These are phyloP conservation scores for Nannobrachium achirus DNA, from an alignment of 2,113 vertebrate species.

Conservation along the genomic window DNA sequence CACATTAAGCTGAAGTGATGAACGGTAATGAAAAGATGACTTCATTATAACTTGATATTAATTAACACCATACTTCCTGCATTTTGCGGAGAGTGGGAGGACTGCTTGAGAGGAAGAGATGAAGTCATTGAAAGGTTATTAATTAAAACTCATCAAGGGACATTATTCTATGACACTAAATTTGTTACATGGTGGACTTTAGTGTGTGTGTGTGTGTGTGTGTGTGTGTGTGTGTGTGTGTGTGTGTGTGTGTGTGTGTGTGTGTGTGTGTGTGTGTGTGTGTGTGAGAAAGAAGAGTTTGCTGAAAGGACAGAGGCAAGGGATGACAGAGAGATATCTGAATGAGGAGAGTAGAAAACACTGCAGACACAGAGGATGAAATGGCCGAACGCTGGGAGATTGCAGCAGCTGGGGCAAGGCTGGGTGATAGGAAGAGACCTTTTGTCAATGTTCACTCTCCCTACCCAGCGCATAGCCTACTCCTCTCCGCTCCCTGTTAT, in stretches of 20 bases:
- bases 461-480: not conserved
- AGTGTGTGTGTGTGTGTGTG: not conserved
- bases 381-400: too few species aligned
- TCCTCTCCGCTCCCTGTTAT: too few species aligned
- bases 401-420: too few species aligned
- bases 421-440: too few species aligned
- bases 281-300: too few species aligned
- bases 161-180: constrained; percentile 15
- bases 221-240: not conserved
- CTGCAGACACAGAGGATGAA: too few species aligned
- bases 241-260: not conserved
- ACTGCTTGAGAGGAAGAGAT: constrained; percentile 30
- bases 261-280: constrained; percentile 2
- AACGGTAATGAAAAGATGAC: constrained; percentile 44
- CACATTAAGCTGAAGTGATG: constrained; percentile 23
- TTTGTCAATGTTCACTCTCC: not conserved
- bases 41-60: constrained; percentile 27
- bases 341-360: too few species aligned
- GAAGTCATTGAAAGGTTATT: constrained; percentile 40
- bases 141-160: constrained; percentile 33
- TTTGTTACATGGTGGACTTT: not conserved
- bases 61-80: constrained; percentile 47
- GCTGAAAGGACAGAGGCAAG: too few species aligned
- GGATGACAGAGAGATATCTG: too few species aligned
- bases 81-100: not conserved